Evolutionary conservation across 1,140 invertebrate species (phyloP), one percentile per base, ranked within the genome.

Genomic region (Phymastichus coffea): DNA sequence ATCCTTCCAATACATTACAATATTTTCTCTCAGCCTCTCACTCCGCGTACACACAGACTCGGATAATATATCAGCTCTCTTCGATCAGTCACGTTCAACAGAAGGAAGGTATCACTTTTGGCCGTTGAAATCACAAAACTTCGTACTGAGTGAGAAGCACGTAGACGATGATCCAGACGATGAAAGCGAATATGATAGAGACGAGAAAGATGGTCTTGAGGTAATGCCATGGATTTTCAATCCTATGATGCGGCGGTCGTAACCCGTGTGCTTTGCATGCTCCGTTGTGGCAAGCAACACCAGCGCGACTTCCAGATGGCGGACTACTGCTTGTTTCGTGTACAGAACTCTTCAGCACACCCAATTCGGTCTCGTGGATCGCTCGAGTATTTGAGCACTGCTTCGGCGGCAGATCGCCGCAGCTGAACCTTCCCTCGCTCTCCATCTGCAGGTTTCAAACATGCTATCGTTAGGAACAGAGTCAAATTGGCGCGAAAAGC

Each of bases 91-190:
- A n/a, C n/a, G n/a, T n/a, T n/a, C n/a, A n/a, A n/a, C n/a, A n/a
- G n/a, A n/a, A n/a, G n/a, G n/a, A n/a, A n/a, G n/a, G n/a, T n/a
- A n/a, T n/a, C n/a, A n/a, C 41, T 20, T 17, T 41, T 23, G 17
- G 4, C 20, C 17, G 19, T 20, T 46, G 35, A 22, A 12, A 43
- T 56, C 52, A 61, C 37, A 61, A 15, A 4, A 61, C n/a, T 0
- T 51, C 38, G 26, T 76, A 74, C 12, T 71, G 70, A 0, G 73
- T 75, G 78, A 82, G 64, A 7, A 75, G 51, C 1, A 72, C 69
- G 60, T 81, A 83, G 25, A 81, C 63, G 49, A 83, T 69, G 10
- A 82, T 69, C 82, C 82, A 83, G 2, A 82, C 14, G 14, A 79
- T 57, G 0, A 83, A 64, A 0, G 80, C 69, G 12, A 76, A 66